Base-by-base conservation (phyloP, 1,140 invertebrate species). In the Papilio dardanus region DNA sequence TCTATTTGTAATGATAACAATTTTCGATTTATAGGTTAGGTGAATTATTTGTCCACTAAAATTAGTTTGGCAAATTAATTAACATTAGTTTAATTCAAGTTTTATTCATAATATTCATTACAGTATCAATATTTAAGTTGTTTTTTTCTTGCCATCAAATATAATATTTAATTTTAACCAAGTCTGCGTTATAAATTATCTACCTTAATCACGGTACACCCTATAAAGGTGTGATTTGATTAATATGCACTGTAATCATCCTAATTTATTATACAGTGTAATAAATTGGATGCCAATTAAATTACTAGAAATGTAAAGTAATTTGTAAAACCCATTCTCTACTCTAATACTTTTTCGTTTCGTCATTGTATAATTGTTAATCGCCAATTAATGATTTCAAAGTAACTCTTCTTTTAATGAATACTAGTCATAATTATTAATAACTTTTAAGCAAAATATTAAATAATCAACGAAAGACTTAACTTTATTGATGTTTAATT, bases 1-100 rank as follows among this genome's bases (percentile, higher is more conserved):
- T 73, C 42, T 14, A 73, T 54, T 73, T 73, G 71, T 73, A 73
- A 73, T 73, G 1, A 54, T 54, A 19, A 54, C 31, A 33, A 73
- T 71, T 28, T 71, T 16, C 16, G 14, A 68, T 40, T 37, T 40
- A 68, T 42, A 40, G 24, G 12, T 58, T 58, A 58, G 21, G 10
- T 14, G 1, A 58, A 16, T 58, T 16, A 12, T 54, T 28, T 58
- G 4, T 54, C 21, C 2, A 58, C 46, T 50, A n/a, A 19, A 50
- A 50, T 50, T 19, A 50, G 46, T 4, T 50, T 16, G 6, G n/a
- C 7, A 19, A 50, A 50, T 37, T 37, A 37, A 37, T 37, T 37
- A 37, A 6, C 3, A 33, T 7, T 33, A 33, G 33, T n/a, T n/a
- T n/a, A n/a, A n/a, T n/a, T n/a, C n/a, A 37, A 37, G 35, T 37